Evolutionary conservation across 2,888 invertebrate genomes (phyloP), one percentile per base, ranked within the genome.

Genomic region (Byasa hedistus): DNA sequence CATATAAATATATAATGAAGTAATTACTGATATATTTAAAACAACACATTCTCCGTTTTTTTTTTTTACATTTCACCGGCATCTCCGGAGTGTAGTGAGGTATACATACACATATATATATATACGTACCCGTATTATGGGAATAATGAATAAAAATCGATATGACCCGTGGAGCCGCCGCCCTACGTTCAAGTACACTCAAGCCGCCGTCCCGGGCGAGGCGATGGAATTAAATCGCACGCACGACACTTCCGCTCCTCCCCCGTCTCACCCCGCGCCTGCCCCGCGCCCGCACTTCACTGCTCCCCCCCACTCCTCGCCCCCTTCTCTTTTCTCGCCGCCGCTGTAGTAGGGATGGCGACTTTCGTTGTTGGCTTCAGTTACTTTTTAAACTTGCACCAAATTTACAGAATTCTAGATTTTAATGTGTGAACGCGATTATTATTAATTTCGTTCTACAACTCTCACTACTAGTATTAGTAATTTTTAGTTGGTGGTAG

Each of bases 181-280:
- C 70, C 71, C 70, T 72, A 70, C 48, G 60, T 70, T 72, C 71
- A 69, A 76, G 77, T 69, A 73, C 78, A 75, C 78, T 79, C 79
- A 71, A 77, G 77, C 73, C 76, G 74, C 76, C 78, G 83, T 82
- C 81, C 81, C 83, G 85, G 83, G 84, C 83, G 82, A 80, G 85
- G 87, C 88, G 89, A 91, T 90, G 87, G 89, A 91, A 91, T 91
- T 90, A 90, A 90, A 90, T 90, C 87, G 90, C 87, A 89, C 89
- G 90, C 89, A 89, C 89, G 85, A 85, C 89, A 87, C 88, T 85
- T 84, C 87, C 86, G 78, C 83, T 81, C 76, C 76, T 12, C 71
- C 72, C 70, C 74, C 73, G 69, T 73, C 71, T 72, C 68, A 70
- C 63, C 69, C 66, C 65, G 69, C 71, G 70, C 66, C 68, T 71